Evolutionary conservation across 2,113 vertebrate species (phyloP).

Genomic region (Cichladusa arquata): DNA sequence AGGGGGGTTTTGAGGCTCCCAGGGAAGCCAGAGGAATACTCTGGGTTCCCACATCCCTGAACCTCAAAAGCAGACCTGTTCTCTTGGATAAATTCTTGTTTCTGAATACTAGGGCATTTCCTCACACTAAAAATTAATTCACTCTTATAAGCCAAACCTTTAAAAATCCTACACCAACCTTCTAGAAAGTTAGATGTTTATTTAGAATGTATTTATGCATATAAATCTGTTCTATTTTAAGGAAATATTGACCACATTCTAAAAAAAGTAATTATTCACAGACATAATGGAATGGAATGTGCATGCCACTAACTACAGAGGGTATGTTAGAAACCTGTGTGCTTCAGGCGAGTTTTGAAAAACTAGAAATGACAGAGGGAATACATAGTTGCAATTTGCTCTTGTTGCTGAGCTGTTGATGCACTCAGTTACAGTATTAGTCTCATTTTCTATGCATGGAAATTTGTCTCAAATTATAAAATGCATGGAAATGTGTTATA

Average conservation of each 20-base stretch:
- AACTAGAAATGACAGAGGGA: not conserved
- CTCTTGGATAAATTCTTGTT: not conserved
- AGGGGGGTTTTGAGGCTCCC: too few relatives aligned
- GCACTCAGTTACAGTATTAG: not conserved
- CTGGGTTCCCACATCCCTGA: too few relatives aligned
- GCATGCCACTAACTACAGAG: not conserved
- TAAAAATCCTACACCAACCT: not conserved
- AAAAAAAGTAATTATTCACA: not conserved
- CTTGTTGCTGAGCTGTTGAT: not conserved
- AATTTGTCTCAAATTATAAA: too few relatives aligned
- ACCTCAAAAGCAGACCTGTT: not conserved
- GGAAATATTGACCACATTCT: not conserved
- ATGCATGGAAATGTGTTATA: not conserved
- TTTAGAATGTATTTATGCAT: not conserved
- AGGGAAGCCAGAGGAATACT: too few relatives aligned
- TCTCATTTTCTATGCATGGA: not conserved
- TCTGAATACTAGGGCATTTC: not conserved
- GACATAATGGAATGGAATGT: not conserved
- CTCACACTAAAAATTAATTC: not conserved
- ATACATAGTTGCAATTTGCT: not conserved
- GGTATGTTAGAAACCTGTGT: not conserved
- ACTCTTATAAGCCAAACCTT: not conserved
- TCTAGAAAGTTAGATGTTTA: not conserved
- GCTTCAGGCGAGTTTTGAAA: not conserved
- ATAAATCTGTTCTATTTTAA: not conserved